Evolutionary conservation across 2,888 invertebrate genomes (phyloP).

Genomic region (Thymelicus sylvestris): DNA sequence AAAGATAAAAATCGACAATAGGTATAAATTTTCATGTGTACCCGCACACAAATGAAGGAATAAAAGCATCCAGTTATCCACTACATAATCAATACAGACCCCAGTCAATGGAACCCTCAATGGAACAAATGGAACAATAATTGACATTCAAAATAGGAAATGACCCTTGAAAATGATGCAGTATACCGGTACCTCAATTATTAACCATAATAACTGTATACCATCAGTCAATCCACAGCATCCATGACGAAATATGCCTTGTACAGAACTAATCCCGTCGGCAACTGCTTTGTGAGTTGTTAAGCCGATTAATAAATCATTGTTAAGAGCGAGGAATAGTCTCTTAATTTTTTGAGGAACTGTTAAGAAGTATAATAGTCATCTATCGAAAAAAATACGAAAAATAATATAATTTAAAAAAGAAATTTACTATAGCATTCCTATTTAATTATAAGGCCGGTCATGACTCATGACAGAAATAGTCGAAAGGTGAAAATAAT

Average conservation of each 20-base stretch:
- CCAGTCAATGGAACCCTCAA: too few species aligned
- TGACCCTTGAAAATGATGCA: not conserved
- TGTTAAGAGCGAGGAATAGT: slow-evolving; percentile 4
- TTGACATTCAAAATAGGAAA: not conserved
- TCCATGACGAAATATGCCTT: slow-evolving; percentile 23
- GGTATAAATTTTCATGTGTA: too few species aligned
- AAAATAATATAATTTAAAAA: too few species aligned
- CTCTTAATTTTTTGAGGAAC: not conserved
- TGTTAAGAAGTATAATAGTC: not conserved
- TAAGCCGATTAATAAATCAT: slow-evolving; percentile 65
- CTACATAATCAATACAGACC: too few species aligned
- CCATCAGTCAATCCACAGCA: slow-evolving; percentile 35
- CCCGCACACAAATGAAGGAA: too few species aligned
- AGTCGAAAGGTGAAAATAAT: not conserved
- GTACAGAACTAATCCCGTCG: slow-evolving; percentile 29
- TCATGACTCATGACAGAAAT: too few species aligned
- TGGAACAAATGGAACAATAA: too few species aligned
- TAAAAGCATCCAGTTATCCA: too few species aligned
- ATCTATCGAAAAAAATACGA: too few species aligned
- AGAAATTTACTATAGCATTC: too few species aligned
- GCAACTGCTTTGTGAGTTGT: slow-evolving; percentile 37
- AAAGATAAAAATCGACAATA: too few species aligned
- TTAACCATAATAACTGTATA: slow-evolving; percentile 16
- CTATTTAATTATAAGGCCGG: too few species aligned
- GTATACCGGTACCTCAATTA: not conserved